Evolutionary conservation across 2,113 vertebrate genomes (phyloP).

Genomic region (Crotalus tigris): DNA sequence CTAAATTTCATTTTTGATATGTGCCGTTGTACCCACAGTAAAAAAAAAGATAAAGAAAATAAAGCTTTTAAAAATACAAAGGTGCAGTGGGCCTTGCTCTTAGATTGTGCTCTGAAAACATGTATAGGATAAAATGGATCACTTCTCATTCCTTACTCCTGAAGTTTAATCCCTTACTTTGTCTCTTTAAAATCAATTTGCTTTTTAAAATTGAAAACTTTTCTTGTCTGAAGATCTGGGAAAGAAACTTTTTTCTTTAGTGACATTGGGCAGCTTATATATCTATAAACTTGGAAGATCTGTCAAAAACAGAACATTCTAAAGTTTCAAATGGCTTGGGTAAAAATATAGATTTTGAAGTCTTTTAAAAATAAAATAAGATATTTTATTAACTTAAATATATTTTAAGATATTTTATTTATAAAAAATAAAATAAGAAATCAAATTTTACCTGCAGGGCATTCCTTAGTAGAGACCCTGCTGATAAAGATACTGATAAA

Average conservation of each 20-base stretch:
- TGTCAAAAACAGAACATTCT: background rate
- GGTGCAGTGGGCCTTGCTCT: background rate
- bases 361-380: background rate
- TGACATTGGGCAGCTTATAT: background rate
- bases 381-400: background rate
- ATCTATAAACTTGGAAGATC: background rate
- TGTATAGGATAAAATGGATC: background rate
- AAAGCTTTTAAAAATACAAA: background rate
- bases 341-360: background rate
- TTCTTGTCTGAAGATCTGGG: background rate
- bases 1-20: too few species aligned
- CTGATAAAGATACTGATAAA: background rate
- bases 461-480: background rate
- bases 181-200: background rate
- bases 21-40: too few species aligned
- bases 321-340: background rate
- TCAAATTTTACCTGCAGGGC: background rate
- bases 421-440: background rate
- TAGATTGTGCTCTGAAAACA: background rate
- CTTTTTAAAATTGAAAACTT: background rate
- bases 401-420: background rate
- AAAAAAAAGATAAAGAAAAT: background rate
- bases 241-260: background rate
- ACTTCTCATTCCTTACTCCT: background rate
- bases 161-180: background rate